Evolutionary conservation across 2,888 invertebrate genomes (phyloP).

Genomic region (Bibio marci): DNA sequence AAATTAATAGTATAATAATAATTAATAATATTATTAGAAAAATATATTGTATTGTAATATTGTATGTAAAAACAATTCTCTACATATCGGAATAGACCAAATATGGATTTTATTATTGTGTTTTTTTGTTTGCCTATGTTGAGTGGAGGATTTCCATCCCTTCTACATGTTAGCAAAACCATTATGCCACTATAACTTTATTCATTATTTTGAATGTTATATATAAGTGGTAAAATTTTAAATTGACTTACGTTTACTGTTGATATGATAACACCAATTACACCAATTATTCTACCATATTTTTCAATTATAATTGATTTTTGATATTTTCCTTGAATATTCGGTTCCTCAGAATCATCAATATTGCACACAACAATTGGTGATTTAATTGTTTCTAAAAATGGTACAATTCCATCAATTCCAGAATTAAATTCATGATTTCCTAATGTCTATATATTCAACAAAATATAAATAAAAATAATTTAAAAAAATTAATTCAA

Average conservation of each 20-base stretch:
- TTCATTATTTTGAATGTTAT: too few relatives aligned
- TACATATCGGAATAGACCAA: conserved; percentile 62
- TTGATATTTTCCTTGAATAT: conserved; percentile 27
- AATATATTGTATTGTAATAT: too few relatives aligned
- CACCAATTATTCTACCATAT: conserved; percentile 49
- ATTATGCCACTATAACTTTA: too few relatives aligned
- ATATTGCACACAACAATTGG: conserved; percentile 67
- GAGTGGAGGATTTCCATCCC: too few relatives aligned
- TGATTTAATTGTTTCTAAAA: conserved; percentile 46
- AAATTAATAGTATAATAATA: conserved; percentile 16
- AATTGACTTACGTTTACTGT: conserved; percentile 34
- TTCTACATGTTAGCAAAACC: too few relatives aligned
- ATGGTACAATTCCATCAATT: conserved; percentile 55
- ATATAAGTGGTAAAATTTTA: too few relatives aligned
- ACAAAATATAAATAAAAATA: too few relatives aligned
- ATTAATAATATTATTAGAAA: too few relatives aligned
- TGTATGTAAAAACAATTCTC: conserved; percentile 27
- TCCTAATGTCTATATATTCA: conserved; percentile 56
- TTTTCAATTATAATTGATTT: conserved; percentile 49
- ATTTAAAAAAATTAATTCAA: too few relatives aligned
- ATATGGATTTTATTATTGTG: too few relatives aligned
- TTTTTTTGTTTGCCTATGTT: too few relatives aligned
- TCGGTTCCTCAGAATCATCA: conserved; percentile 46
- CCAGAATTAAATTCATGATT: conserved; percentile 88
- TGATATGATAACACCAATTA: conserved; percentile 74